Evolutionary conservation across 2,888 invertebrate genomes (phyloP), one percentile per base, ranked within the genome.

Genomic region (Polydrusus tereticollis): DNA sequence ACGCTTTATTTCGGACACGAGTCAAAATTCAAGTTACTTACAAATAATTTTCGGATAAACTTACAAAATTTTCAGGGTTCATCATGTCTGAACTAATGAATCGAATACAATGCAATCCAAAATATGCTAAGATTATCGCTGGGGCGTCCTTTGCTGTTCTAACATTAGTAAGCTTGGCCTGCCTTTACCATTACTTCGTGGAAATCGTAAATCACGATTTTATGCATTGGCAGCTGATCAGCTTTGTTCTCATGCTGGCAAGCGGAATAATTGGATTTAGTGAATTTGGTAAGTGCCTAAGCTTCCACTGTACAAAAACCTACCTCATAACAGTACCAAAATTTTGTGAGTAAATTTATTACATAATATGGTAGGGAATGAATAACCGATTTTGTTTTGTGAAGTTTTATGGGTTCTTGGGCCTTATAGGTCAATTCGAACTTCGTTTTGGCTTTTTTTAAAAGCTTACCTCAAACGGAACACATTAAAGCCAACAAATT

Each of bases 211-310:
- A 26, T 7, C 21, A 59, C 18, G 67, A 73, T 29, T 73, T 73
- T n/a, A 59, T 64, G 66, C 75, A 73, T 41, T 73, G 64, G 62
- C 59, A 47, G 14, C 38, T 67, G 10, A 23, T 75, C 2, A 20
- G 43, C 7, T 74, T 63, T 33, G 16, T 41, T n/a, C 18, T 72
- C 1, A 66, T 75, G 71, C 12, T 75, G 14, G 73, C 72, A 10
- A 72, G 68, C 38, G 73, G 62, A 12, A 26, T 75, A 20, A 21
- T 33, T n/a, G 73, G 70, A 64, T 73, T 41, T 33, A 75, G 65
- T 20, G 75, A 75, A 23, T 75, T 73, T 47, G 50, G 75, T 75
- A 73, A 73, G 74, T 74, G n/a, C n/a, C n/a, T n/a, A n/a, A n/a
- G n/a, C n/a, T n/a, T n/a, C n/a, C n/a, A n/a, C n/a, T n/a, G n/a